A percentile compares a stretch with the other conserved stretches of the same genome.
Evolutionary conservation across 2,113 vertebrate genomes (phyloP).

Genomic region (Nycticorax nycticorax): DNA sequence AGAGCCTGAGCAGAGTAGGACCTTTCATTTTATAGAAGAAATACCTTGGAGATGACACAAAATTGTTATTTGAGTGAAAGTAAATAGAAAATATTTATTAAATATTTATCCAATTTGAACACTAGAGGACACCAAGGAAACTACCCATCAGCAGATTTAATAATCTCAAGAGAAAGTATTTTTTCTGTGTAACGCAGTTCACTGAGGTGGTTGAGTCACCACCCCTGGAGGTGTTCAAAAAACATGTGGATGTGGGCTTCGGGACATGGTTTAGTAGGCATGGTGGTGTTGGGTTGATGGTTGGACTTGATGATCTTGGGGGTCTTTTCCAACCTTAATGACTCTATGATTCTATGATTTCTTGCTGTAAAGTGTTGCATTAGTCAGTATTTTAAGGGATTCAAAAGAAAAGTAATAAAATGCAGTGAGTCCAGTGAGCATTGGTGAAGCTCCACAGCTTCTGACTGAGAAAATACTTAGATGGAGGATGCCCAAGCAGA

Average conservation of each 20-base stretch:
- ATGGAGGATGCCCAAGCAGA: neutral
- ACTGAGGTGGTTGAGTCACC: too few relatives aligned
- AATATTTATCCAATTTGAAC: neutral
- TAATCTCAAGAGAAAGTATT: neutral
- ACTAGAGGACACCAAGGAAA: neutral
- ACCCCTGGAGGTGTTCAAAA: too few relatives aligned
- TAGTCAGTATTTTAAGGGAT: neutral
- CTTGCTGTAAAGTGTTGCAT: neutral
- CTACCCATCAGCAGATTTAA: neutral
- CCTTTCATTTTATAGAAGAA: neutral
- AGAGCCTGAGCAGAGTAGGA: neutral
- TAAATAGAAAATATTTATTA: neutral
- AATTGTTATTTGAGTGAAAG: neutral
- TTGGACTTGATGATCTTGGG: too few relatives aligned
- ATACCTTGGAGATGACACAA: neutral
- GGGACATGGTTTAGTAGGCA: too few relatives aligned
- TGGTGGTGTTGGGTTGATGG: too few relatives aligned
- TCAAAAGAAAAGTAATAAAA: neutral
- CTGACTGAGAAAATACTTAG: neutral
- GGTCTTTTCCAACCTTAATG: too few relatives aligned
- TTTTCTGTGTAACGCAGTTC: accelerated
- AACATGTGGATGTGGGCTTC: too few relatives aligned
- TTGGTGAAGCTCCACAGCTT: neutral
- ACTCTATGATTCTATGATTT: neutral
- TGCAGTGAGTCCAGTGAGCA: neutral